These are phyloP conservation scores for Tipula lateralis DNA, from an alignment of 2,888 invertebrate species.

Conservation along the genomic window DNA sequence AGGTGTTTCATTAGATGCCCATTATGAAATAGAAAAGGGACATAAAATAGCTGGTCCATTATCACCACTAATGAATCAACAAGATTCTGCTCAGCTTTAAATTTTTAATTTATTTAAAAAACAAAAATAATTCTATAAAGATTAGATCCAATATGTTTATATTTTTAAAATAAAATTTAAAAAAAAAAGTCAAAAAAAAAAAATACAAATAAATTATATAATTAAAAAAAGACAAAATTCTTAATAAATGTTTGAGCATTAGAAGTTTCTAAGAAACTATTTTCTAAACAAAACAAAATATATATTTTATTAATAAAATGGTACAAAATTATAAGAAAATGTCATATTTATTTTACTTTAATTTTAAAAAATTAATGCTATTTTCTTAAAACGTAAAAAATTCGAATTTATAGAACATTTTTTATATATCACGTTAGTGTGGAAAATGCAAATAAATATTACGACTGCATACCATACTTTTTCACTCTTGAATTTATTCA, in stretches of 20 bases:
- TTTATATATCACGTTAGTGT: not conserved
- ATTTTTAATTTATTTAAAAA: not conserved
- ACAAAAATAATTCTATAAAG: not conserved
- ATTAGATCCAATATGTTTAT: not conserved
- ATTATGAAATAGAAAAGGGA: slow-evolving; percentile 76
- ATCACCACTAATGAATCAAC: slow-evolving; percentile 69
- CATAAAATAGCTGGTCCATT: slow-evolving; percentile 71
- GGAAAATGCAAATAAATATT: not conserved
- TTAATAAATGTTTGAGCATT: not conserved
- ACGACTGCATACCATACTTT: not conserved
- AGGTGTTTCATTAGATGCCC: slow-evolving; percentile 70
- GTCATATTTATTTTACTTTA: not conserved
- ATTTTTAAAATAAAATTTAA: not conserved
- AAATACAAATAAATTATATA: not conserved
- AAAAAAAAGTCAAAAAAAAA: not conserved
- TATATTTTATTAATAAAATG: slow-evolving; percentile 24
- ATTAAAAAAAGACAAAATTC: slow-evolving; percentile 1
- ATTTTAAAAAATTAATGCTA: not conserved
- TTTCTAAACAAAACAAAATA: not conserved
- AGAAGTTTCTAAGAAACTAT: not conserved
- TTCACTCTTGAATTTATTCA: not conserved
- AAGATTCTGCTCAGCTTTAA: slow-evolving; percentile 69
- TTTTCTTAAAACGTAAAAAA: not conserved
- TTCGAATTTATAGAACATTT: not conserved
- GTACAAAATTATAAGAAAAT: slow-evolving; percentile 4